These are phyloP conservation scores for Australoheros scitulus DNA, from an alignment of 2,113 vertebrate species.

Conservation along the genomic window DNA sequence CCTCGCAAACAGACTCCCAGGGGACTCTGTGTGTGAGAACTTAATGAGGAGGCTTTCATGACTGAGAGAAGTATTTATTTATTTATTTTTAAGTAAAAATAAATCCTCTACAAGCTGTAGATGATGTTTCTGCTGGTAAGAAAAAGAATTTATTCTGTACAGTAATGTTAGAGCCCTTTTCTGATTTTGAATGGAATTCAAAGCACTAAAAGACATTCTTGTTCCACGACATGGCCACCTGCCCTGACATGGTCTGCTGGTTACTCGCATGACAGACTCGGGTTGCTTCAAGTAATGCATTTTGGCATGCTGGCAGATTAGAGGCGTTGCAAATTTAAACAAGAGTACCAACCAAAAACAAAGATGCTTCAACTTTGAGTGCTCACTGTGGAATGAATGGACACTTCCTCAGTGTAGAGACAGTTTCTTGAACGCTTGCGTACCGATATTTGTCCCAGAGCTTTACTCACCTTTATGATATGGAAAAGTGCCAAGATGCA, in stretches of 20 bases:
- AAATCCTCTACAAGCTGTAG: background rate
- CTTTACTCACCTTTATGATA: background rate
- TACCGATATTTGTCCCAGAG: background rate
- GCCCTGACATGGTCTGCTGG: background rate
- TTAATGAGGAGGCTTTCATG: background rate
- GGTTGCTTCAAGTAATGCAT: background rate
- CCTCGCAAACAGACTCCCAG: background rate
- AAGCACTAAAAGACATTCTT: slow-evolving; percentile 2
- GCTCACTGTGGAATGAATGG: background rate
- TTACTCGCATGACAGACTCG: background rate
- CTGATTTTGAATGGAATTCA: background rate
- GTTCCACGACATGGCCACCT: background rate
- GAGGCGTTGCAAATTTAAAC: too few relatives aligned
- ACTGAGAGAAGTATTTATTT: too few relatives aligned
- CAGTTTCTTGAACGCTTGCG: background rate
- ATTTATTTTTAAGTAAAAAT: background rate
- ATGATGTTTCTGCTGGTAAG: background rate
- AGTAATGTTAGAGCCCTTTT: background rate
- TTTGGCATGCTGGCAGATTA: background rate
- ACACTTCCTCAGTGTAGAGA: background rate
- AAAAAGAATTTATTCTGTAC: background rate
- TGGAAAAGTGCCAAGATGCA: background rate
- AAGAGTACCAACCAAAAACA: background rate
- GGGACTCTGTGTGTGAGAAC: background rate
- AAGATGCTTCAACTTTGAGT: background rate